phyloP scores from a whole-genome alignment of 2,888 invertebrate genomes.

The Cepaea hortensis region DNA sequence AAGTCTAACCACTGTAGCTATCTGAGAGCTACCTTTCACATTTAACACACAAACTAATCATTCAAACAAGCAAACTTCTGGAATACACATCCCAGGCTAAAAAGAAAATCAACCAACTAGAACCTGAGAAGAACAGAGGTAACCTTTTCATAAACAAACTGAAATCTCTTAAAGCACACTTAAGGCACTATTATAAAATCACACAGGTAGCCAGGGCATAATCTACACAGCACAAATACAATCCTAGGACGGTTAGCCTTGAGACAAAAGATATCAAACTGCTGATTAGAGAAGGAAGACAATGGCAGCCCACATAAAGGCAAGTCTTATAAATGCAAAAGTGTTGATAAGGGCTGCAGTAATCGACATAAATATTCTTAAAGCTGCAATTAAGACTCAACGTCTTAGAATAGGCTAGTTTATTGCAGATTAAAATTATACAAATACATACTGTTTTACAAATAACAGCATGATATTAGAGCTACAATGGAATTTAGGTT shows the following conservation, averaged over 20 bases:
- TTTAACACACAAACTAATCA: not conserved
- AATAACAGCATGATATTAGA: too few species aligned
- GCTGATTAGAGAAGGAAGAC: slow-evolving; percentile 10
- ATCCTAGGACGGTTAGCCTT: not conserved
- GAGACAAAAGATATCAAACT: slow-evolving; percentile 2
- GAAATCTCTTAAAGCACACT: not conserved
- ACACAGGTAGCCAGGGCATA: too few species aligned
- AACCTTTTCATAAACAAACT: not conserved
- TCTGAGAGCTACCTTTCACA: too few species aligned
- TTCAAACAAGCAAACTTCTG: not conserved
- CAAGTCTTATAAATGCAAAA: slow-evolving; percentile 3
- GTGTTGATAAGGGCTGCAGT: not conserved
- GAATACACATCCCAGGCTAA: not conserved
- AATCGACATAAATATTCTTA: too few species aligned
- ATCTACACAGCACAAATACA: too few species aligned
- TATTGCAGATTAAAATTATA: too few species aligned
- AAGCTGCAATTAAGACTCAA: too few species aligned
- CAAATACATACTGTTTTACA: too few species aligned
- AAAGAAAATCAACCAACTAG: not conserved
- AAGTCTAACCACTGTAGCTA: too few species aligned
- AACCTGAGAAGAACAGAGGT: not conserved
- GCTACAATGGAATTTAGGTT: too few species aligned
- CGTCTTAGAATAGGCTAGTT: too few species aligned
- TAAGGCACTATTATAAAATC: not conserved
- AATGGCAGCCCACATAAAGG: not conserved